Conservation (phyloP, 2,797 vertebrate genomes). For the Morelia viridis region DNA sequence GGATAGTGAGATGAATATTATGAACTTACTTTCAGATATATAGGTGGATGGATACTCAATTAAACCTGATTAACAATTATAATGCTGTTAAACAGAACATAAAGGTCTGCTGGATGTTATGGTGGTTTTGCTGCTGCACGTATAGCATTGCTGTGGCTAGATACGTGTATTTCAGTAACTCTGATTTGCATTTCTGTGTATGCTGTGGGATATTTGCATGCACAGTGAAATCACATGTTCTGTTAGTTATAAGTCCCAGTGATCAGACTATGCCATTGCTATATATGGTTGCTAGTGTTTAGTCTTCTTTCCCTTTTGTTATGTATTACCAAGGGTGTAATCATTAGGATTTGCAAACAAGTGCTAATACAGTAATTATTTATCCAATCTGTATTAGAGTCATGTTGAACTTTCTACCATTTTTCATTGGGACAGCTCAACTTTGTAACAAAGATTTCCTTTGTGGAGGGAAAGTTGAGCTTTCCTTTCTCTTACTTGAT, state of each 20-base stretch:
- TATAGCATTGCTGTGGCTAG: neutral
- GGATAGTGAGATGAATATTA: neutral
- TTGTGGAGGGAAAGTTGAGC: no score
- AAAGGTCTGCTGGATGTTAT: neutral
- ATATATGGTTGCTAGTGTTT: neutral
- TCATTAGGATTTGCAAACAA: neutral
- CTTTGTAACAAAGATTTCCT: neutral
- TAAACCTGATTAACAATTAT: neutral
- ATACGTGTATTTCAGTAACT: neutral
- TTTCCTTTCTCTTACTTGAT: neutral
- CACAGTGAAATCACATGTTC: neutral
- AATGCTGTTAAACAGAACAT: neutral
- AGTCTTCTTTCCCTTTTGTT: neutral
- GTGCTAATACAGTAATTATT: neutral
- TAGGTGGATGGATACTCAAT: neutral
- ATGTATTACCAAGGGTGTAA: neutral
- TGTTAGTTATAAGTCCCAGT: neutral
- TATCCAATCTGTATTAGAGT: neutral
- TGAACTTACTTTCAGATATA: neutral
- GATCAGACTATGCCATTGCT: neutral
- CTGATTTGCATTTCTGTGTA: neutral
- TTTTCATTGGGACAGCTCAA: neutral
- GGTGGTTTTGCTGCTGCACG: neutral
- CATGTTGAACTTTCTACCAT: neutral
- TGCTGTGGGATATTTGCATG: neutral